A percentile compares a stretch with the other conserved stretches of the same genome.
Evolutionary conservation across 2,888 invertebrate species (phyloP).

Genomic region (Habroteleia sp.): DNA sequence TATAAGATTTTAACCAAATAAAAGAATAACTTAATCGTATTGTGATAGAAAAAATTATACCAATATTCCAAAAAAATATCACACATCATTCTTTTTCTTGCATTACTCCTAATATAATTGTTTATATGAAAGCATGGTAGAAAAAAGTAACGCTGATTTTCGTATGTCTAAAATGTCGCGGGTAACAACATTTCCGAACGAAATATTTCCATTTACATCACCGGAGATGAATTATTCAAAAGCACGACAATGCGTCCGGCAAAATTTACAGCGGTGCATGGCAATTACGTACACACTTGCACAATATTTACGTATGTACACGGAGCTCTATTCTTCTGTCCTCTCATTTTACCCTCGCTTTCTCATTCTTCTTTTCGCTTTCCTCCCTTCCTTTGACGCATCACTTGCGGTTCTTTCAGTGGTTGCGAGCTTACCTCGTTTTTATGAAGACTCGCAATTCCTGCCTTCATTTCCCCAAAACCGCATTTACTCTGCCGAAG

Average conservation of each 20-base stretch:
- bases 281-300: constrained; percentile 64
- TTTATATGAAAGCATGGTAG: constrained; percentile 15
- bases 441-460: constrained; percentile 58
- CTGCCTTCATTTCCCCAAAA: constrained; percentile 73
- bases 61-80: no score
- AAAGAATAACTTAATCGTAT: no score
- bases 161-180: constrained; percentile 55
- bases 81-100: no score
- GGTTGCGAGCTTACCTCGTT: constrained; percentile 53
- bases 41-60: no score
- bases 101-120: constrained; percentile 16
- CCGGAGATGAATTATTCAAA: constrained; percentile 65
- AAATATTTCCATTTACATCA: constrained; percentile 66
- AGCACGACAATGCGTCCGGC: constrained; percentile 65
- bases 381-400: constrained; percentile 39
- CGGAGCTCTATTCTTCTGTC: constrained; percentile 62
- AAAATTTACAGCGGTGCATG: constrained; percentile 66
- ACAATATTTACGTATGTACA: constrained; percentile 64
- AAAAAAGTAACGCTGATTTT: constrained; percentile 52
- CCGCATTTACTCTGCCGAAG: constrained; percentile 75
- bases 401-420: constrained; percentile 38
- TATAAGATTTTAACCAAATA: no score
- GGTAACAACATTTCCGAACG: constrained; percentile 60
- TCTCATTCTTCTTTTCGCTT: constrained; percentile 51
- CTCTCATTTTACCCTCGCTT: constrained; percentile 57